Evolutionary conservation across 2,113 vertebrate genomes (phyloP), one percentile per base, ranked within the genome.

Genomic region (Carlito syrichta): DNA sequence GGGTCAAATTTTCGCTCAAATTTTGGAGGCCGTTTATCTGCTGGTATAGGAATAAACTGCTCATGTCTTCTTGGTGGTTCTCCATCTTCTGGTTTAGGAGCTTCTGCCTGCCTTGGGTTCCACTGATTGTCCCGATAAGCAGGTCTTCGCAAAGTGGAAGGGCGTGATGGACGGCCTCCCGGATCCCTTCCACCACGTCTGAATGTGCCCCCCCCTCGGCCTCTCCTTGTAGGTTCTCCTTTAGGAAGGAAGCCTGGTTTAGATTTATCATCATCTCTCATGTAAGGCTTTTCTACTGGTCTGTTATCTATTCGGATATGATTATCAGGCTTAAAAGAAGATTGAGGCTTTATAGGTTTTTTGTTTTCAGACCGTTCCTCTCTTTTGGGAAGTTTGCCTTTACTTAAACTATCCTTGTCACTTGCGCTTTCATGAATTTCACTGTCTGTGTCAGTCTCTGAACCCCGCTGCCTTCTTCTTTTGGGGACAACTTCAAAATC

Each of bases 401-500:
- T 99, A 94, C 98, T 98, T 89, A 99, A 98, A 12, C 99, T 99
- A 95, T 99, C 99, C 19, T 99, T 99, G 95, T 99, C 99, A 66
- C 99, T 99, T 3, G 99, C 99, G 3, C 99, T 99, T 98, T 99
- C 99, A 1, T 99, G 98, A 43, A 99, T 98, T 98, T 99, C 99
- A 0, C 99, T 99, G 97, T 99, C 99, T n/a, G 99, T 99, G 97
- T 99, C 99, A 0, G 99, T 99, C 98, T 99, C 99, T 0, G 99
- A 99, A 66, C 99, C 99, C 0, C 99, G 99, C 56, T 99, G 99
- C 2, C 99, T 98, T 13, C 99, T 98, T 8, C 99, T 99, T 95
- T 99, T 99, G 2, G 99, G 99, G 94, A 99, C 98, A 2, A 99
- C 99, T 97, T 99, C 99, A 97, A 99, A 99, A 98, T 99, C 99